phyloP scores from a whole-genome alignment of 2,797 vertebrate species.

The Zalophus californianus region DNA sequence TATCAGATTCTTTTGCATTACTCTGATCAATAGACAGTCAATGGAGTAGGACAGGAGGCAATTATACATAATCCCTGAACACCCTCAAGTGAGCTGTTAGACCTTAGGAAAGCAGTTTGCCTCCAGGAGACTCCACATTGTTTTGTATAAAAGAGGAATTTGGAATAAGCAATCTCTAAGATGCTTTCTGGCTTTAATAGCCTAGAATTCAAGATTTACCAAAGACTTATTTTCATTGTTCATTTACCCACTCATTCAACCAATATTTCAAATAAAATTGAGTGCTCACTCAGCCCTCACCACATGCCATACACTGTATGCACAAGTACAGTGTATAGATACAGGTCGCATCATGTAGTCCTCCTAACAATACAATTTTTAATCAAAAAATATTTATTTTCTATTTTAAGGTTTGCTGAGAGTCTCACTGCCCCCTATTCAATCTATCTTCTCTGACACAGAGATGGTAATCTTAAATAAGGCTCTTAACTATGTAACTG shows the following conservation, averaged over 20 bases:
- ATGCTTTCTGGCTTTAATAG: not conserved
- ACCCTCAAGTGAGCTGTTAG: not conserved
- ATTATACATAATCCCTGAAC: slow-evolving; percentile 14
- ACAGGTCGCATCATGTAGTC: not conserved
- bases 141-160: slow-evolving; percentile 25
- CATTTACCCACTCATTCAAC: not conserved
- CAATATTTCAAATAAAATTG: slow-evolving; percentile 26
- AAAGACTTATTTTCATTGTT: not conserved
- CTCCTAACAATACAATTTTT: not conserved
- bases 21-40: not conserved
- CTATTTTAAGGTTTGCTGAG: not conserved
- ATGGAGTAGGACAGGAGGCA: not conserved
- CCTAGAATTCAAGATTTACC: not conserved
- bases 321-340: not conserved
- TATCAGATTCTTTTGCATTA: not conserved
- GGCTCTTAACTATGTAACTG: not conserved
- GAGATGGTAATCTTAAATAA: slow-evolving; percentile 6
- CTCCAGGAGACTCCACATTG: not conserved
- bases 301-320: too few species aligned
- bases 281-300: not conserved
- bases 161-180: not conserved
- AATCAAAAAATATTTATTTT: not conserved
- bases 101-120: not conserved
- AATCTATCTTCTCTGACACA: not conserved
- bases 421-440: not conserved